Percentiles rank a stretch among this genome's conserved stretches.
phyloP scores from a whole-genome alignment of 2,888 invertebrate species.

The Ectemnius lituratus region DNA sequence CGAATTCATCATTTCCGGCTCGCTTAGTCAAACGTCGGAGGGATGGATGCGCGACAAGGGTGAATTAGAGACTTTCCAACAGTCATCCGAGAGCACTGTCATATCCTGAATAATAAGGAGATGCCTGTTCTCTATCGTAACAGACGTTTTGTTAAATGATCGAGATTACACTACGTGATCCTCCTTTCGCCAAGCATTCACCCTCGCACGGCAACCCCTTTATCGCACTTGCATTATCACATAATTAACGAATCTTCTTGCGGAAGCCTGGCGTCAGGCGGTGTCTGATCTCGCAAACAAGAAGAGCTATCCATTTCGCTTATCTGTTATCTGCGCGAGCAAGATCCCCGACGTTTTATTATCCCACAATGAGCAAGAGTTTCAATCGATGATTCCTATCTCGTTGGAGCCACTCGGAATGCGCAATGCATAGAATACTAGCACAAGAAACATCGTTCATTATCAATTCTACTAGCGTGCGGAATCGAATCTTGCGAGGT shows the following conservation, averaged over 20 bases:
- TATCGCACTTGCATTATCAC: conserved; percentile 31
- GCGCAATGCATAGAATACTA: background rate
- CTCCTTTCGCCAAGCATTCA: background rate
- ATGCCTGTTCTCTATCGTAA: conserved; percentile 1
- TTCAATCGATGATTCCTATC: conserved; percentile 3
- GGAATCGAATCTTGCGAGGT: no score
- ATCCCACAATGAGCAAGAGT: background rate
- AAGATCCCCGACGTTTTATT: background rate
- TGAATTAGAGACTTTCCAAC: conserved; percentile 48
- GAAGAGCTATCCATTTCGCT: conserved; percentile 29
- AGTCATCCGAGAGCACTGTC: conserved; percentile 19
- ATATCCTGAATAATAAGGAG: conserved; percentile 31
- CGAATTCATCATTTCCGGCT: conserved; percentile 67
- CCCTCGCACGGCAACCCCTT: conserved; percentile 7
- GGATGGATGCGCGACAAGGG: conserved; percentile 17
- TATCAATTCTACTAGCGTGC: background rate
- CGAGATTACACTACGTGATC: conserved; percentile 22
- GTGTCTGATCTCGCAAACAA: background rate
- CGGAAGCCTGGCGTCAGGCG: background rate
- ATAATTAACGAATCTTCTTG: conserved; percentile 35
- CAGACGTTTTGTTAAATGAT: conserved; percentile 43
- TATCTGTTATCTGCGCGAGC: background rate
- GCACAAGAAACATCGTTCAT: background rate
- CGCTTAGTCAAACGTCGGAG: conserved; percentile 34
- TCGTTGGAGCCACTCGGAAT: background rate